Evolutionary conservation across 2,888 invertebrate species (phyloP), one percentile per base, ranked within the genome.

Genomic region (Synanthedon tipuliformis): DNA sequence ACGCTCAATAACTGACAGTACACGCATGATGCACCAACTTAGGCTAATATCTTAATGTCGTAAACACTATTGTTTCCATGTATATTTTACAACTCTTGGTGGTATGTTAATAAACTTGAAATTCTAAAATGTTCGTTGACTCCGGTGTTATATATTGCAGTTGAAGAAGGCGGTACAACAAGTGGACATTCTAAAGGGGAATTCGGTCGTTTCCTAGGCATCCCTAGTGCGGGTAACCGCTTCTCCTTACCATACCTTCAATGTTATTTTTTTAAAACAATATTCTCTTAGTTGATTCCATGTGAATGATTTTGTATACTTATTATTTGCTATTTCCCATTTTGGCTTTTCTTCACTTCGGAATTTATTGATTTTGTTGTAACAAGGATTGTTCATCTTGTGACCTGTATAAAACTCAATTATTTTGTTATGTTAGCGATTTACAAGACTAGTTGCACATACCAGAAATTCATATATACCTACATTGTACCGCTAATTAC

Each of bases 151-250:
- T 66, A 61, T 61, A 73, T 88, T 88, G 62, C 89, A 89, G 89
- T 89, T 79, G 89, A 89, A 59, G 89, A 89, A 71, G 75, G 78
- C 75, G 73, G 84, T 71, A 65, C 81, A 55, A 64, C 81, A 68
- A 78, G 79, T 68, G 84, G 81, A 71, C 76, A 78, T 69, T 79
- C 77, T 66, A 87, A 82, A 78, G 81, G 83, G 71, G 88, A 88
- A 69, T 85, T 85, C 75, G 89, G 89, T 86, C 91, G 91, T 84
- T 92, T 91, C 87, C 91, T 92, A 88, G 89, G 90, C 84, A 88
- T 92, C 78, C 91, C 91, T 75, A 89, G 86, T 68, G 83, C 88
- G 88, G 87, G 87, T 87, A 87, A 87, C 86, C 85, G 85, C 87
- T 82, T 72, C 54, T 73, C 73, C 64, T 68, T 69, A 64, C 59